Evolutionary conservation across 1,140 invertebrate species (phyloP), one percentile per base, ranked within the genome.

Genomic region (Neomicropteryx cornuta): DNA sequence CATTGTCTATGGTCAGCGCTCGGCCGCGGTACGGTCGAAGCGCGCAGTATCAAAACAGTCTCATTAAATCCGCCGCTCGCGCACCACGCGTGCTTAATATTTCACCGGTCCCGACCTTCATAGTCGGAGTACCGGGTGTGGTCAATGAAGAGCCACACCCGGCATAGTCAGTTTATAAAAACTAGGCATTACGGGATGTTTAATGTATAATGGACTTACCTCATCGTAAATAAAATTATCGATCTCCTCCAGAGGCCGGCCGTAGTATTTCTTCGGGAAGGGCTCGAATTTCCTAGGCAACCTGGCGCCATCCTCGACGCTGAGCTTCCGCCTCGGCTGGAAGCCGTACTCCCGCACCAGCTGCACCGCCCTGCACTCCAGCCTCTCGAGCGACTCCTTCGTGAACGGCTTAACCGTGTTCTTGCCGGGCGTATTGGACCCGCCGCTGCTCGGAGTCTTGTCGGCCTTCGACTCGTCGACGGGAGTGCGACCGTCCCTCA

Each of bases 171-270:
- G n/a, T n/a, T n/a, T n/a, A n/a, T n/a, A n/a, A n/a, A n/a, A n/a
- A n/a, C n/a, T n/a, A n/a, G n/a, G n/a, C n/a, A n/a, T n/a, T n/a
- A n/a, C n/a, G n/a, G n/a, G n/a, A n/a, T n/a, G n/a, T n/a, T n/a
- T n/a, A n/a, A n/a, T n/a, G n/a, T n/a, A n/a, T n/a, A n/a, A n/a
- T n/a, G n/a, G n/a, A n/a, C 79, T 76, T 59, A 94, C 91, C 85
- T 94, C 89, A 62, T 94, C 87, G 65, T 88, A 91, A 56, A 94
- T 92, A 59, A 90, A 91, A 63, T 83, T 88, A 71, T 95, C 91
- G 59, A 95, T 90, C 67, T 96, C 91, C 64, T 95, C 90, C 38
- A 96, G 72, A 30, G 91, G 90, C 51, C 81, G 79, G 41, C 89
- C 89, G 55, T 89, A 90, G 46, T 90, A 73, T 46, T 81, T 76